These are phyloP conservation scores for Strix aluco DNA, from an alignment of 2,113 vertebrate species.

Conservation along the genomic window DNA sequence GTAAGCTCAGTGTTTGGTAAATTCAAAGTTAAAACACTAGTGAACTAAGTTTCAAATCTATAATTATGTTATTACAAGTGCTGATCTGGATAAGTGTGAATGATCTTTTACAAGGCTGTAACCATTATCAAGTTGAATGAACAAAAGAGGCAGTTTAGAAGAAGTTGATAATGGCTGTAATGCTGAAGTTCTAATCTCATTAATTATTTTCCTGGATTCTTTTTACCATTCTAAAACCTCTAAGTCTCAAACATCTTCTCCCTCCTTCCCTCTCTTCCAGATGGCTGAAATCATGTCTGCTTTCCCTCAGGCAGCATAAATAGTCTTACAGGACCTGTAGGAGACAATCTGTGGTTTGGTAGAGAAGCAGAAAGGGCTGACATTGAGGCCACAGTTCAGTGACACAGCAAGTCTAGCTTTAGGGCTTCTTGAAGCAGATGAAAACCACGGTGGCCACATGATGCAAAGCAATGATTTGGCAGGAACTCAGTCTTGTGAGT, in stretches of 20 bases:
- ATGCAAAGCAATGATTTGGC: not conserved
- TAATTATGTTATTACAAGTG: not conserved
- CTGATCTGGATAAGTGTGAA: not conserved
- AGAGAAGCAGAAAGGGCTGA: not conserved
- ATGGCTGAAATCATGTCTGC: not conserved
- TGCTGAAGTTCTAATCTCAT: not conserved
- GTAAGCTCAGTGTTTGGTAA: not conserved
- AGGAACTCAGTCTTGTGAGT: not conserved
- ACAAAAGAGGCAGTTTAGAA: not conserved
- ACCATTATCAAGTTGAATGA: not conserved
- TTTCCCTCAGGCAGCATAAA: not conserved
- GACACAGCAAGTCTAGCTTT: not conserved
- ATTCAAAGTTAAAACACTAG: not conserved
- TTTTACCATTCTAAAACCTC: not conserved
- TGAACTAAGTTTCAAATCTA: not conserved
- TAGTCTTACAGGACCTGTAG: not conserved
- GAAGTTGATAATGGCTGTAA: not conserved
- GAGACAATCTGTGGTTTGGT: not conserved
- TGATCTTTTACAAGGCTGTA: not conserved
- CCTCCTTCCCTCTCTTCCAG: not conserved
- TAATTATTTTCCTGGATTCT: not conserved
- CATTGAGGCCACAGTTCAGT: not conserved
- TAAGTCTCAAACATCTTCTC: not conserved
- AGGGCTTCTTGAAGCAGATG: not conserved
- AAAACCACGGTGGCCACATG: not conserved